A percentile compares a stretch with the other conserved stretches of the same genome.
These are phyloP conservation scores for Microcaecilia unicolor DNA, from an alignment of 2,797 vertebrate species.

Conservation along the genomic window DNA sequence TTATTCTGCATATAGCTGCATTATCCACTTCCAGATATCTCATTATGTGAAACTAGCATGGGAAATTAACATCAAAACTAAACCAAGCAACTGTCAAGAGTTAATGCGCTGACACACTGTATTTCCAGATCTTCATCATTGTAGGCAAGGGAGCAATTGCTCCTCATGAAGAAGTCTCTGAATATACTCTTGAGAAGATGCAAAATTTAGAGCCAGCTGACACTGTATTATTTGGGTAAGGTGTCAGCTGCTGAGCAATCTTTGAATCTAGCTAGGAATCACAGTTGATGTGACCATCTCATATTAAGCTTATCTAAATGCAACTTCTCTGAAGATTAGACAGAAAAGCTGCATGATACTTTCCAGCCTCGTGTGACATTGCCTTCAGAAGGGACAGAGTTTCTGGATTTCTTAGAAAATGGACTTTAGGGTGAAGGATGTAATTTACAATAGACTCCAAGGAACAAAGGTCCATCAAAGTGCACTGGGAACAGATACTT, in stretches of 20 bases:
- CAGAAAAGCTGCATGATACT: slow-evolving; percentile 1
- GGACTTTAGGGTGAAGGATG: too few relatives aligned
- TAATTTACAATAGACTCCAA: too few relatives aligned
- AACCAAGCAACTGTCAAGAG: slow-evolving; percentile 23
- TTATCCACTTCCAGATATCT: too few relatives aligned
- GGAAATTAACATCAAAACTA: slow-evolving; percentile 34
- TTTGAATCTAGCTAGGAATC: slow-evolving; percentile 34
- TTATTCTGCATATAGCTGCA: too few relatives aligned
- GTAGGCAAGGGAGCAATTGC: slow-evolving; percentile 54
- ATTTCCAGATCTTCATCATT: slow-evolving; percentile 52
- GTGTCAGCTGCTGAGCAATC: slow-evolving; percentile 44
- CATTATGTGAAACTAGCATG: slow-evolving; percentile 24
- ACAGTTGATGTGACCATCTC: too few relatives aligned
- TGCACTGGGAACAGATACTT: too few relatives aligned
- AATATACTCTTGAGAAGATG: slow-evolving; percentile 58
- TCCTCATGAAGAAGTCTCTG: slow-evolving; percentile 53
- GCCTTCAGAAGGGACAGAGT: too few relatives aligned
- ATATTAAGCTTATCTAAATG: slow-evolving; percentile 18
- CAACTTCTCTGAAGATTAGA: too few relatives aligned
- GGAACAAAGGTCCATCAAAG: too few relatives aligned
- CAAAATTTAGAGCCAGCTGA: slow-evolving; percentile 64
- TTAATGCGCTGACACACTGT: slow-evolving; percentile 40
- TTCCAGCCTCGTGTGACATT: not conserved
- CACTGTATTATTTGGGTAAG: slow-evolving; percentile 47
- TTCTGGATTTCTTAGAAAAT: too few relatives aligned